Conservation (phyloP, 2,797 vertebrate genomes). For the Rhyacichthys aspro region DNA sequence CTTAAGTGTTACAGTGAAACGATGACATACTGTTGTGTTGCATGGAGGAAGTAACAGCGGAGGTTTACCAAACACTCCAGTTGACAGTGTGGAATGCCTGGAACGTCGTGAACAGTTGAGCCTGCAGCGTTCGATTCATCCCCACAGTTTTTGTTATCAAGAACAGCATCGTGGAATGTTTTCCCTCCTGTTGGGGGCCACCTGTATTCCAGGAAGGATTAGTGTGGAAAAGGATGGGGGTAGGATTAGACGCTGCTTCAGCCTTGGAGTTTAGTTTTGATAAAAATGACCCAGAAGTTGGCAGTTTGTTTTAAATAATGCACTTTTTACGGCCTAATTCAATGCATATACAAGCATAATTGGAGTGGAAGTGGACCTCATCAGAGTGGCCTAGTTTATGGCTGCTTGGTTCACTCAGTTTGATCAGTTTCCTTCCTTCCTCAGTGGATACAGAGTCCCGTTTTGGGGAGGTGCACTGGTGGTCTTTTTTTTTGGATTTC, state of each 20-base stretch:
- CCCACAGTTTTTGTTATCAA: constrained; percentile 24
- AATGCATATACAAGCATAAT: constrained; percentile 30
- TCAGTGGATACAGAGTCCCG: constrained; percentile 1
- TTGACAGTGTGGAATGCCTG: constrained; percentile 24
- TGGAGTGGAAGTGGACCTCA: constrained; percentile 34
- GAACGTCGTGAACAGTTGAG: constrained; percentile 22
- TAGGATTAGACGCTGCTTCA: constrained; percentile 45
- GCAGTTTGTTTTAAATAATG: constrained; percentile 19
- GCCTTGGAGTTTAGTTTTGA: constrained; percentile 29
- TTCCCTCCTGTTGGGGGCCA: constrained; percentile 45
- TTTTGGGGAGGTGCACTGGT: background rate
- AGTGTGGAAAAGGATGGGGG: constrained; percentile 29
- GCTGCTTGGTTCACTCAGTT: constrained; percentile 20
- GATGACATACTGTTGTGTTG: constrained; percentile 14
- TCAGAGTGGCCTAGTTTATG: constrained; percentile 51
- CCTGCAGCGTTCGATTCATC: constrained; percentile 24
- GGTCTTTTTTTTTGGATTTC: constrained; percentile 12
- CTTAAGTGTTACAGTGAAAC: constrained; percentile 34
- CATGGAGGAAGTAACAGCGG: constrained; percentile 24
- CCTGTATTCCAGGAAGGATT: constrained; percentile 72
- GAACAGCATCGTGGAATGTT: constrained; percentile 49
- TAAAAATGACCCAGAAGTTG: constrained; percentile 25
- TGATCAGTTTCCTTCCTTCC: constrained; percentile 29
- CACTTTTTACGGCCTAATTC: constrained; percentile 38
- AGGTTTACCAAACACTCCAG: background rate